Percentiles rank a stretch among this genome's conserved stretches.
These are phyloP conservation scores for Crenichthys baileyi DNA, from an alignment of 2,797 vertebrate species.

Conservation along the genomic window DNA sequence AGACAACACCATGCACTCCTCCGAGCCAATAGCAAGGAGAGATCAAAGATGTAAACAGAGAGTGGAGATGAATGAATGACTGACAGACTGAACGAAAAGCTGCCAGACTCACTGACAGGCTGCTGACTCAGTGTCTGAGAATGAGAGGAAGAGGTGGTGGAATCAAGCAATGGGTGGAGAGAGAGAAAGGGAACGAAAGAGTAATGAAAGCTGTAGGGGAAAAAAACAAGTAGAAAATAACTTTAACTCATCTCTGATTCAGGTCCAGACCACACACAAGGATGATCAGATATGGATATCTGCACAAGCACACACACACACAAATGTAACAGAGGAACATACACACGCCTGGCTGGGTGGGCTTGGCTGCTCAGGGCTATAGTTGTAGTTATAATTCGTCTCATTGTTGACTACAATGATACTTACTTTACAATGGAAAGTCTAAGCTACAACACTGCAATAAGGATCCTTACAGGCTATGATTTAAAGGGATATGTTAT, in stretches of 20 bases:
- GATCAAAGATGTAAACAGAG: constrained; percentile 24
- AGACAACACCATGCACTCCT: background rate
- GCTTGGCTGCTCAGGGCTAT: constrained; percentile 49
- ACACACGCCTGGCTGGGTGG: constrained; percentile 68
- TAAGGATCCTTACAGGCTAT: constrained; percentile 6
- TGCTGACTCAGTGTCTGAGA: constrained; percentile 75
- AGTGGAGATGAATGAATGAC: constrained; percentile 23
- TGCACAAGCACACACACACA: constrained; percentile 27
- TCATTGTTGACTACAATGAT: constrained; percentile 33
- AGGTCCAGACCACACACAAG: constrained; percentile 79
- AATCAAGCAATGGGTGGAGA: constrained; percentile 27
- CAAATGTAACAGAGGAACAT: constrained; percentile 14
- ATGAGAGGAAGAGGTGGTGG: constrained; percentile 53
- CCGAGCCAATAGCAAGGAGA: background rate
- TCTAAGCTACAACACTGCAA: constrained; percentile 7
- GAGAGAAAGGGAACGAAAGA: constrained; percentile 34
- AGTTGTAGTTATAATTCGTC: constrained; percentile 32
- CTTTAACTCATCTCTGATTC: constrained; percentile 67
- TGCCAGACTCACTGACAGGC: constrained; percentile 57
- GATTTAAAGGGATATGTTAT: background rate
- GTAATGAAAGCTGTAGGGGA: constrained; percentile 62
- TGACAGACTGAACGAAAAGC: constrained; percentile 39
- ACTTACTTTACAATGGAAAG: constrained; percentile 28
- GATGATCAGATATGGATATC: constrained; percentile 53
- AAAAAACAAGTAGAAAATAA: constrained; percentile 63